Conservation (phyloP, 1,140 invertebrate genomes). For the Pteromalus puparum region DNA sequence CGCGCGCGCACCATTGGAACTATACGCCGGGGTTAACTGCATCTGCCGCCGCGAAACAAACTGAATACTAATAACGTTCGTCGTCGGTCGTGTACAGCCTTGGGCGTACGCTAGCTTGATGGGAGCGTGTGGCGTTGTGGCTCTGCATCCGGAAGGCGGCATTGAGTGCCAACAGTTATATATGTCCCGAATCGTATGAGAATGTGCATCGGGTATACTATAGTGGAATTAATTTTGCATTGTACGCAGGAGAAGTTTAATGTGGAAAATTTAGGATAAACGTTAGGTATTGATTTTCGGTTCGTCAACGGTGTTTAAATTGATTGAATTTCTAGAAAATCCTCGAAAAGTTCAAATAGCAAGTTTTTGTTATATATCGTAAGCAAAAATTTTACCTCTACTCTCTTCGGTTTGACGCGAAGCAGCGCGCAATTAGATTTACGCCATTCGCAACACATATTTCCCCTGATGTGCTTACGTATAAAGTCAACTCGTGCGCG, state of each 20-base stretch:
- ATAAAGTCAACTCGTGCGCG: neutral
- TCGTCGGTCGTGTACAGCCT: neutral
- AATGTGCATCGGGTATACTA: neutral
- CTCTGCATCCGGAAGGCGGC: neutral
- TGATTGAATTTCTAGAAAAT: no score
- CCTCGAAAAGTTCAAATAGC: no score
- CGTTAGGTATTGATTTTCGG: no score
- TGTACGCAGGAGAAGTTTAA: no score
- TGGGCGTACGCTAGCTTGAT: neutral
- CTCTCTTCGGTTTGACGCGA: neutral
- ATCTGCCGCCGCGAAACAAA: conserved; percentile 46
- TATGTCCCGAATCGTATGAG: neutral
- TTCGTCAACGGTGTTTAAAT: no score
- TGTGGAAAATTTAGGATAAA: no score
- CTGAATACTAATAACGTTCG: conserved; percentile 46
- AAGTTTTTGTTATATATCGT: no score
- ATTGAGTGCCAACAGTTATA: conserved; percentile 28
- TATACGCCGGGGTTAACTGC: conserved; percentile 34
- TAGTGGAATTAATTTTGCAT: neutral
- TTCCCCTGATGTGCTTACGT: conserved; percentile 1
- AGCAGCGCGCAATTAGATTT: neutral
- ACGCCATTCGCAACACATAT: neutral
- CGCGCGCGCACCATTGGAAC: neutral
- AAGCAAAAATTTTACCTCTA: neutral
- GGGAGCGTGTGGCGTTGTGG: neutral